phyloP scores from a whole-genome alignment of 2,113 vertebrate species.

The Lophochroa leadbeateri region DNA sequence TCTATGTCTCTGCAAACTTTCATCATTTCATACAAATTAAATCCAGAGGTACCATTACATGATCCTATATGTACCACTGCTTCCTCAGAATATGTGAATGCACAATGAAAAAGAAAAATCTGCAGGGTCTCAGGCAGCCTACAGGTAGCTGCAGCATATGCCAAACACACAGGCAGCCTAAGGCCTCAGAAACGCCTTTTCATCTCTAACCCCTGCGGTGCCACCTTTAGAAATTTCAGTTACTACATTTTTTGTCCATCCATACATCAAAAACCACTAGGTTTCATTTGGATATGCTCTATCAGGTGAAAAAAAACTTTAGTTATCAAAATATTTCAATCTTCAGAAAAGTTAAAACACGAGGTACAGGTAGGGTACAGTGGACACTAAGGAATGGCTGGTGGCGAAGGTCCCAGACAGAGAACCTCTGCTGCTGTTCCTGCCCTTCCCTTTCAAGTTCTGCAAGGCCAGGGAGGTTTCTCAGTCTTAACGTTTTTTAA shows the following conservation, averaged over 20 bases:
- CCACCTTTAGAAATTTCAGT: neutral
- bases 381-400: neutral
- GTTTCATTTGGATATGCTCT: neutral
- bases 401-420: neutral
- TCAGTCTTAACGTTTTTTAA: neutral
- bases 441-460: neutral
- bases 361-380: neutral
- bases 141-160: neutral
- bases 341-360: neutral
- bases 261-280: neutral
- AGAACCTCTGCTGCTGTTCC: neutral
- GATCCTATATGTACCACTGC: neutral
- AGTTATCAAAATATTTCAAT: neutral
- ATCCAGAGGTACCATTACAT: neutral
- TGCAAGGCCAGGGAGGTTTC: neutral
- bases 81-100: neutral
- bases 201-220: neutral
- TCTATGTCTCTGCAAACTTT: neutral
- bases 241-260: neutral
- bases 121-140: neutral
- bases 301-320: neutral
- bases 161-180: neutral
- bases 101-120: neutral
- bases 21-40: neutral
- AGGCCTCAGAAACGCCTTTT: neutral